Evolutionary conservation across 2,888 invertebrate species (phyloP).

Genomic region (Synanthedon myopaeformis): DNA sequence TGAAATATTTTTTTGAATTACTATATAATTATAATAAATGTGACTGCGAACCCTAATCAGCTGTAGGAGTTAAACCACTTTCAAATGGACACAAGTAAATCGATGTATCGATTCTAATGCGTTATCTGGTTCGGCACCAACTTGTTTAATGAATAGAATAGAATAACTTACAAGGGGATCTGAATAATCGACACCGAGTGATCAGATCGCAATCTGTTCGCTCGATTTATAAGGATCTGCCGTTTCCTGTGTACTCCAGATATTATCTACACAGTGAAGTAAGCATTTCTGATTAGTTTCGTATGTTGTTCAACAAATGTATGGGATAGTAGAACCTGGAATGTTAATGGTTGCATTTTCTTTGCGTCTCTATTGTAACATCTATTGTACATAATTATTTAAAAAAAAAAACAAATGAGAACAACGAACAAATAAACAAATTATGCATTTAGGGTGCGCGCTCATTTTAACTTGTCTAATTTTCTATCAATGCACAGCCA

Average conservation of each 20-base stretch:
- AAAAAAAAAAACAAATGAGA: no score
- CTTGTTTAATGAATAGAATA: conserved; percentile 61
- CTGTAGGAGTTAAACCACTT: conserved; percentile 34
- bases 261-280: conserved; percentile 7
- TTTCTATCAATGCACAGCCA: no score
- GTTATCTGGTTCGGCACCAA: conserved; percentile 47
- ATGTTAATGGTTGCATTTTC: conserved; percentile 1
- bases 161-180: conserved; percentile 61
- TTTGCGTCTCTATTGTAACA: background rate
- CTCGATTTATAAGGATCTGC: conserved; percentile 61
- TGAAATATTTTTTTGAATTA: no score
- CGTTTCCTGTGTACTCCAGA: conserved; percentile 32
- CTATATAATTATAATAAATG: no score
- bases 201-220: conserved; percentile 58
- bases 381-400: no score
- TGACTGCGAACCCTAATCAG: conserved; percentile 24
- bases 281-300: conserved; percentile 20
- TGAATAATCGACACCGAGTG: conserved; percentile 64
- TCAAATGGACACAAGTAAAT: conserved; percentile 30
- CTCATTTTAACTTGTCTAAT: no score
- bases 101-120: conserved; percentile 51
- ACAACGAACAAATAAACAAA: no score
- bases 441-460: no score
- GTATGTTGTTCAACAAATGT: conserved; percentile 6
- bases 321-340: background rate